These are phyloP conservation scores for Ophion costatus DNA, from an alignment of 2,888 invertebrate genomes.

Conservation along the genomic window DNA sequence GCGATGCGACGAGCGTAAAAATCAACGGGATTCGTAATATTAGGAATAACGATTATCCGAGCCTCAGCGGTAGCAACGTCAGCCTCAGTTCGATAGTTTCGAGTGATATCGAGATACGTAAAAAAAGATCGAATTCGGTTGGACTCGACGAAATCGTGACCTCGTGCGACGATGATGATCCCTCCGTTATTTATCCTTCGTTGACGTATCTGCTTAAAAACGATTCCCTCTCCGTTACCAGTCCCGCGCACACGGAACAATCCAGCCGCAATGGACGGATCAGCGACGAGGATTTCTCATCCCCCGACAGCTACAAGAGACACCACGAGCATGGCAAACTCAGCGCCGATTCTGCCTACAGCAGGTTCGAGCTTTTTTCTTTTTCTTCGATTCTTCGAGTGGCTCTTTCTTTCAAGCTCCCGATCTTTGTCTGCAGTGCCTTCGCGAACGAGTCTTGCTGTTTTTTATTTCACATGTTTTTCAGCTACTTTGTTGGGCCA, in stretches of 20 bases:
- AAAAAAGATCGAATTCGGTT: constrained; percentile 78
- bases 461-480: no score
- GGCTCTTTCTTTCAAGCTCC: no score
- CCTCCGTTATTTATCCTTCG: constrained; percentile 82
- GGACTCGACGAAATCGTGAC: constrained; percentile 88
- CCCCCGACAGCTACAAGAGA: constrained; percentile 79
- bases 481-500: no score
- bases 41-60: constrained; percentile 68
- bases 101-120: constrained; percentile 73
- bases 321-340: constrained; percentile 79
- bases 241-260: constrained; percentile 68
- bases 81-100: constrained; percentile 79
- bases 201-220: constrained; percentile 82
- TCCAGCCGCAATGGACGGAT: constrained; percentile 70
- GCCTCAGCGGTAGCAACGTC: constrained; percentile 75
- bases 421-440: no score
- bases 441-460: no score
- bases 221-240: constrained; percentile 81
- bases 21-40: constrained; percentile 60
- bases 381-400: constrained; percentile 8
- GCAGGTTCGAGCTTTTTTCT: constrained; percentile 87
- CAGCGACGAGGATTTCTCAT: constrained; percentile 79
- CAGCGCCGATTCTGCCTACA: constrained; percentile 91
- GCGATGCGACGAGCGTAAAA: constrained; percentile 27
- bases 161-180: constrained; percentile 88